These are phyloP conservation scores for Nerophis ophidion DNA, from an alignment of 2,113 vertebrate species.

Conservation along the genomic window DNA sequence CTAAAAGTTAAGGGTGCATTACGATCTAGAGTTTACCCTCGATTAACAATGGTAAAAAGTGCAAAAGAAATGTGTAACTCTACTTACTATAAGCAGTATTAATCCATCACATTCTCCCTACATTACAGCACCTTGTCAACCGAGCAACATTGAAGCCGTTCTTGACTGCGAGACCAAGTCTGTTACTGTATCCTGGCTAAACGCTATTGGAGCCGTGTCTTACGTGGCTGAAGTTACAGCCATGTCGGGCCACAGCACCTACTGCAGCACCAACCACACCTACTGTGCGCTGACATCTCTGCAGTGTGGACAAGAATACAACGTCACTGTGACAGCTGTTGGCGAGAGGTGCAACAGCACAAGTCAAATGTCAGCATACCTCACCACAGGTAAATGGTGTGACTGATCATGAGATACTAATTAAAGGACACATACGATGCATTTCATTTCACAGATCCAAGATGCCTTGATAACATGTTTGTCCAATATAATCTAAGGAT, in stretches of 20 bases:
- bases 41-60: too few relatives aligned
- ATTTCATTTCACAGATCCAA: not conserved
- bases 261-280: not conserved
- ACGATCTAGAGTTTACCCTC: too few relatives aligned
- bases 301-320: slow-evolving; percentile 4
- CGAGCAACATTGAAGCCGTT: not conserved
- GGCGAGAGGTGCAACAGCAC: not conserved
- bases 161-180: slow-evolving; percentile 6
- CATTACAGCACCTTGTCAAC: slow-evolving; percentile 5
- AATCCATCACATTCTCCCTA: not conserved
- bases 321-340: not conserved
- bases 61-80: not conserved
- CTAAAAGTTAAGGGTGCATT: too few relatives aligned
- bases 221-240: not conserved
- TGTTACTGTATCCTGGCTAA: not conserved
- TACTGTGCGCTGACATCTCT: not conserved
- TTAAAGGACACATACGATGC: not conserved
- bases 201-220: not conserved
- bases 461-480: too few relatives aligned
- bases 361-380: not conserved
- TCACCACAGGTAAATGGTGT: slow-evolving; percentile 2
- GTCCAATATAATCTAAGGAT: too few relatives aligned
- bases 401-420: not conserved
- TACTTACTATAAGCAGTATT: not conserved
- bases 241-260: not conserved